Evolutionary conservation across 2,888 invertebrate species (phyloP).

Genomic region (Apotomis betuletana): DNA sequence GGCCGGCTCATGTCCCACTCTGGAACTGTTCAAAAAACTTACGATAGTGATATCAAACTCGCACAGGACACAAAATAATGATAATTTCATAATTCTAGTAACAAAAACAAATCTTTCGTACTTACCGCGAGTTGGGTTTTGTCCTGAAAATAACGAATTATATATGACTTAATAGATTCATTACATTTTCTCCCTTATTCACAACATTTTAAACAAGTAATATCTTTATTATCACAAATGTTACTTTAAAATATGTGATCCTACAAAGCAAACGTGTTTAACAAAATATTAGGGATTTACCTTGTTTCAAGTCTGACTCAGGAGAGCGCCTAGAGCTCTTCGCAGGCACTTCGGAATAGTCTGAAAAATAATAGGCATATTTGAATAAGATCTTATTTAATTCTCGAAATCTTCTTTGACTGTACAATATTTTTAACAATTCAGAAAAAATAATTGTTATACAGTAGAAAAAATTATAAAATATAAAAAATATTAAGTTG

Average conservation of each 20-base stretch:
- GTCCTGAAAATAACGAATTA: conserved; percentile 48
- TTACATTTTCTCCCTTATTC: neutral
- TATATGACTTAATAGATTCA: conserved; percentile 13
- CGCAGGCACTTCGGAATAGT: conserved; percentile 53
- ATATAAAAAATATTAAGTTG: neutral
- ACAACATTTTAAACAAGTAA: neutral
- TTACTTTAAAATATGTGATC: neutral
- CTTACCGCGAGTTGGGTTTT: conserved; percentile 47
- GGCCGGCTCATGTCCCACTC: conserved; percentile 58
- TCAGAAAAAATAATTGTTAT: too few species aligned
- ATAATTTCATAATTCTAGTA: neutral
- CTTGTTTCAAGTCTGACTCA: conserved; percentile 49
- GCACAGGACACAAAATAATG: neutral
- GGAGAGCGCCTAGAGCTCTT: conserved; percentile 52
- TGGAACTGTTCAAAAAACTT: conserved; percentile 55
- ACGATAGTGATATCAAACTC: conserved; percentile 3
- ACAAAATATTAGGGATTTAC: conserved; percentile 44
- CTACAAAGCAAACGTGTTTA: neutral
- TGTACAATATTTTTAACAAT: too few species aligned
- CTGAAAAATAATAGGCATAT: conserved; percentile 54
- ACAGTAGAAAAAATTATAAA: too few species aligned
- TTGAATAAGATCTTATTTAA: conserved; percentile 22
- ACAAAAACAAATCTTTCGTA: conserved; percentile 11
- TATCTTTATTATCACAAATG: too few species aligned
- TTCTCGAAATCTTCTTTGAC: neutral